These are phyloP conservation scores for Phorcus lineatus DNA, from an alignment of 2,888 invertebrate species.

Conservation along the genomic window DNA sequence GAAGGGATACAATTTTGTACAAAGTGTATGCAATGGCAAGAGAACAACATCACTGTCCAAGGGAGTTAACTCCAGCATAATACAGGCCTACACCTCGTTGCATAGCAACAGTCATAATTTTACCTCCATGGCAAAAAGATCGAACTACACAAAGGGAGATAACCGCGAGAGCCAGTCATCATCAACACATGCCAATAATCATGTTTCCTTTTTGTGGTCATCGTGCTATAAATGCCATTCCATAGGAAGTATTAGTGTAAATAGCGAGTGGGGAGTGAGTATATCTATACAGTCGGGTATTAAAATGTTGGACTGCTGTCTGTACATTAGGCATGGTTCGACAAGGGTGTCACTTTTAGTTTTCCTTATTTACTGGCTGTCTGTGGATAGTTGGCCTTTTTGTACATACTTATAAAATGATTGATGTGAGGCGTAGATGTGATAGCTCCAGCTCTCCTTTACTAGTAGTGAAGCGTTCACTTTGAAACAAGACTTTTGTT, in stretches of 20 bases:
- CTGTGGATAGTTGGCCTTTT: too few species aligned
- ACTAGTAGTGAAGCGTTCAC: too few species aligned
- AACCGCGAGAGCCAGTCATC: conserved; percentile 17
- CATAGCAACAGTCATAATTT: conserved; percentile 13
- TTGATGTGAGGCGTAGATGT: too few species aligned
- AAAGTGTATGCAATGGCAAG: background rate
- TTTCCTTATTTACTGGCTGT: too few species aligned
- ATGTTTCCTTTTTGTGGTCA: background rate
- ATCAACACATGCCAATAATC: conserved; percentile 9
- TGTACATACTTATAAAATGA: too few species aligned
- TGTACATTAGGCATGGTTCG: too few species aligned
- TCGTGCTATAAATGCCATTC: conserved; percentile 17
- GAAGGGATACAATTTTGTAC: background rate
- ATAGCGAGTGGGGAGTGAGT: conserved; percentile 4
- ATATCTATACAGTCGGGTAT: too few species aligned
- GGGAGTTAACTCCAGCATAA: background rate
- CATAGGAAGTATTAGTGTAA: conserved; percentile 27
- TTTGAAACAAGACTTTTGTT: too few species aligned
- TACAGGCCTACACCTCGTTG: background rate
- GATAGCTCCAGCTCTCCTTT: too few species aligned
- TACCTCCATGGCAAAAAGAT: background rate
- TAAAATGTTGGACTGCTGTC: too few species aligned
- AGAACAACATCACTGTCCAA: background rate
- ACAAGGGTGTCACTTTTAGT: too few species aligned
- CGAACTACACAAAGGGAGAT: conserved; percentile 19